phyloP scores from a whole-genome alignment of 2,113 vertebrate genomes.

The Pangasianodon gigas region DNA sequence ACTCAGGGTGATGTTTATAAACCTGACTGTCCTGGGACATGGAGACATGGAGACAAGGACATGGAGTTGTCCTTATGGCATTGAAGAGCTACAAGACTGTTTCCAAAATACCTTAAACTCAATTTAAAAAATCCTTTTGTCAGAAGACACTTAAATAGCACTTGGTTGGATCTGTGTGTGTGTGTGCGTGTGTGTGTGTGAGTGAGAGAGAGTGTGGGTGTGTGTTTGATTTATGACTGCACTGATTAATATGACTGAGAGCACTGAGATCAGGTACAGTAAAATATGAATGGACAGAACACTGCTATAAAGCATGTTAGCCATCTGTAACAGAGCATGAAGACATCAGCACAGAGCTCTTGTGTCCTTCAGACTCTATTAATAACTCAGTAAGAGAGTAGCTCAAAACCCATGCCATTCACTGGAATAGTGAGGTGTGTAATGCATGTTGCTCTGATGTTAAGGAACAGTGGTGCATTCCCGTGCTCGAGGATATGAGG shows the following conservation, averaged over 20 bases:
- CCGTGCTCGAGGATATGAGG: not conserved
- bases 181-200: not conserved
- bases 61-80: not conserved
- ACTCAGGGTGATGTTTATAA: not conserved
- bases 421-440: not conserved
- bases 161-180: not conserved
- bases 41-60: not conserved
- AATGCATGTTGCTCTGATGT: not conserved
- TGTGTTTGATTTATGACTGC: not conserved
- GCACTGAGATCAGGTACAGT: not conserved
- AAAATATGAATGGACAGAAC: not conserved
- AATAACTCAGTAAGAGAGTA: not conserved
- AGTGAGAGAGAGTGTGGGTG: not conserved
- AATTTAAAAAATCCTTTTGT: not conserved
- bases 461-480: not conserved
- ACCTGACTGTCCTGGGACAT: not conserved
- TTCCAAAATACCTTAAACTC: not conserved
- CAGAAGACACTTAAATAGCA: not conserved
- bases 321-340: not conserved
- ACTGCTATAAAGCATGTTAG: not conserved
- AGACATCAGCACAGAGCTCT: not conserved
- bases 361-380: slow-evolving; percentile 4
- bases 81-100: not conserved
- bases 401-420: not conserved
- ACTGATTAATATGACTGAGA: not conserved